Percentiles rank a stretch among this genome's conserved stretches.
Conservation (phyloP, 2,888 invertebrate genomes). For the Fragum fragum region DNA sequence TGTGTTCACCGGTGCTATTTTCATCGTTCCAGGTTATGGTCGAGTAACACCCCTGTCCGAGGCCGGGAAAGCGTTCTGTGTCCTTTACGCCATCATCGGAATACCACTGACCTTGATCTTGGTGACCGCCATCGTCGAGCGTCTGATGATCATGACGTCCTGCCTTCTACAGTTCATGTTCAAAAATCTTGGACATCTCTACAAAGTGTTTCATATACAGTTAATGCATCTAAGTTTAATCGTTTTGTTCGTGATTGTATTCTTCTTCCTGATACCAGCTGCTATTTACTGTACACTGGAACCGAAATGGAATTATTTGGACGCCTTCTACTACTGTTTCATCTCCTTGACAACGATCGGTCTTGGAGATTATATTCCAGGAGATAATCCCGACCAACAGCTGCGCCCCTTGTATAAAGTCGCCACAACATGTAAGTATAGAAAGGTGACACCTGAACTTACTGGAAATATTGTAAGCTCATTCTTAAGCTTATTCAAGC, state of each 20-base stretch:
- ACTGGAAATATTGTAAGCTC: too few species aligned
- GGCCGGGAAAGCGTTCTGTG: constrained; percentile 95
- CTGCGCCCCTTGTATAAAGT: constrained; percentile 94
- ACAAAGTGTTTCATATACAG: constrained; percentile 89
- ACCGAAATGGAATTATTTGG: constrained; percentile 94
- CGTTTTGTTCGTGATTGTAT: constrained; percentile 87
- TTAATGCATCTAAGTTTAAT: constrained; percentile 92
- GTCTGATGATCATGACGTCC: constrained; percentile 92
- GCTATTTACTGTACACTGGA: constrained; percentile 92
- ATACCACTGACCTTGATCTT: constrained; percentile 95
- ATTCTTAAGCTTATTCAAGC: too few species aligned
- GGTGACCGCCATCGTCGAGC: constrained; percentile 93
- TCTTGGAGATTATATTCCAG: constrained; percentile 96
- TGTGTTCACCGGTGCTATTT: background rate
- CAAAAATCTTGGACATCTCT: constrained; percentile 81
- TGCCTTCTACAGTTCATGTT: constrained; percentile 89
- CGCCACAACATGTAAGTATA: constrained; percentile 91
- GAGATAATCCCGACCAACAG: constrained; percentile 92
- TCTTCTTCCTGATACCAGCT: constrained; percentile 93
- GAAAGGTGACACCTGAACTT: too few species aligned
- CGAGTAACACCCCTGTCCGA: constrained; percentile 95
- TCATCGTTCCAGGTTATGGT: constrained; percentile 91
- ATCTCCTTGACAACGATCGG: constrained; percentile 95
- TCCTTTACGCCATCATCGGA: constrained; percentile 93
- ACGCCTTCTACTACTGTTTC: constrained; percentile 96